A percentile compares a stretch with the other conserved stretches of the same genome.
These are phyloP conservation scores for Pseudococcus jackbeardsleyi DNA, from an alignment of 2,888 invertebrate genomes.

Conservation along the genomic window DNA sequence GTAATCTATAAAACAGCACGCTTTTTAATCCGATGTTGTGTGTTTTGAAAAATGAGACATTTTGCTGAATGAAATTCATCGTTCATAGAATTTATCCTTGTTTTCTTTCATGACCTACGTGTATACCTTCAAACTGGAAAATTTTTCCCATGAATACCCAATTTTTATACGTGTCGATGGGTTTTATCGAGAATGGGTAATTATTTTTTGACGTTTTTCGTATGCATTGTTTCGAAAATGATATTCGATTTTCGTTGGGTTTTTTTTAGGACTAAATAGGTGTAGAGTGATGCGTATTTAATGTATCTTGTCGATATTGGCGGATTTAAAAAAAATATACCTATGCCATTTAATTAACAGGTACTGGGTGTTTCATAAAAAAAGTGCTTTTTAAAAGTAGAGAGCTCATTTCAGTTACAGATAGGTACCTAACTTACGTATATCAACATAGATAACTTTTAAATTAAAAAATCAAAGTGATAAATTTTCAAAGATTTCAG, in stretches of 20 bases:
- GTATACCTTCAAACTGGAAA: background rate
- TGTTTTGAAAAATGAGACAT: background rate
- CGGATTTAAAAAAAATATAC: no score
- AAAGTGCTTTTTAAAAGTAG: no score
- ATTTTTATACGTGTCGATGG: background rate
- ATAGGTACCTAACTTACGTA: no score
- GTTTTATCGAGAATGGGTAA: background rate
- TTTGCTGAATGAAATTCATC: background rate
- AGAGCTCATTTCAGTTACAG: no score
- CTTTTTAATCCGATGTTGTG: conserved; percentile 5
- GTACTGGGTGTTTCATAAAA: no score
- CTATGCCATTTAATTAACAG: no score
- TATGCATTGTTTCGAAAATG: background rate
- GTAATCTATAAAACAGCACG: background rate
- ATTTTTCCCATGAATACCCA: background rate
- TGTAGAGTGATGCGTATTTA: background rate
- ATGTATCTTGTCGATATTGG: no score
- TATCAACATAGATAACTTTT: no score
- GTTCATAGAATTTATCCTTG: background rate
- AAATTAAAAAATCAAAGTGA: no score
- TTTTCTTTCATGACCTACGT: background rate
- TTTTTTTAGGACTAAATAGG: background rate
- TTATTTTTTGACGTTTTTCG: background rate
- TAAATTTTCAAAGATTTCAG: no score
- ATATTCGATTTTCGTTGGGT: background rate